These are phyloP conservation scores for Parauchenoglanis ngamensis DNA, from an alignment of 2,797 vertebrate species.

Conservation along the genomic window DNA sequence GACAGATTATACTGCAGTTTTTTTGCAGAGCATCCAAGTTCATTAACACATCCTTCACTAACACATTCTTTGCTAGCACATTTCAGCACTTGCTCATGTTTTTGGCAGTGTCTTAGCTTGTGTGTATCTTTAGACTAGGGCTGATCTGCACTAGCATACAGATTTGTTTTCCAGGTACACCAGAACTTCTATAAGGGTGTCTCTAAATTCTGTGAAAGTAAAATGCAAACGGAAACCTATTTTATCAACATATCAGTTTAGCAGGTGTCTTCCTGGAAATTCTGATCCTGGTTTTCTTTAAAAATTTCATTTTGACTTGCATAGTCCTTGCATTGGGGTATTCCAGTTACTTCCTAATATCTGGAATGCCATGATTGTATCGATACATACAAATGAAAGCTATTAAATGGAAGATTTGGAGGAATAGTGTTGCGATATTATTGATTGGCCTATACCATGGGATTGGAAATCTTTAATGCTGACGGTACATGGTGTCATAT, in stretches of 20 bases:
- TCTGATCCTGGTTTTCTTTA: not conserved
- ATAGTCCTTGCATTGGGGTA: not conserved
- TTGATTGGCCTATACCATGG: not conserved
- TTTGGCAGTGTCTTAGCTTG: not conserved
- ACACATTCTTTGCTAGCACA: not conserved
- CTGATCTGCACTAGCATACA: not conserved
- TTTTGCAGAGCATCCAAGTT: not conserved
- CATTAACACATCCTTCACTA: slow-evolving; percentile 9
- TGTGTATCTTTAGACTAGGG: not conserved
- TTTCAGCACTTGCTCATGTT: slow-evolving; percentile 3
- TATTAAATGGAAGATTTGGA: not conserved
- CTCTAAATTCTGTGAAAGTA: not conserved
- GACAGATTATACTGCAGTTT: not conserved
- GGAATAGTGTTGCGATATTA: not conserved
- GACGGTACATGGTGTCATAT: not conserved
- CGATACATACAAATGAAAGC: too few species aligned
- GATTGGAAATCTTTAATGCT: not conserved
- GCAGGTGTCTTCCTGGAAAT: not conserved
- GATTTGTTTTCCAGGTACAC: not conserved
- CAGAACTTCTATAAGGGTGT: not conserved
- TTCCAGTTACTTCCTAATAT: not conserved
- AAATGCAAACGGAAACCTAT: not conserved
- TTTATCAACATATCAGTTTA: not conserved
- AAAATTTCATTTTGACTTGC: not conserved
- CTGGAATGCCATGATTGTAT: not conserved